These are phyloP conservation scores for Luperina nickerlii DNA, from an alignment of 2,888 invertebrate genomes.

Conservation along the genomic window DNA sequence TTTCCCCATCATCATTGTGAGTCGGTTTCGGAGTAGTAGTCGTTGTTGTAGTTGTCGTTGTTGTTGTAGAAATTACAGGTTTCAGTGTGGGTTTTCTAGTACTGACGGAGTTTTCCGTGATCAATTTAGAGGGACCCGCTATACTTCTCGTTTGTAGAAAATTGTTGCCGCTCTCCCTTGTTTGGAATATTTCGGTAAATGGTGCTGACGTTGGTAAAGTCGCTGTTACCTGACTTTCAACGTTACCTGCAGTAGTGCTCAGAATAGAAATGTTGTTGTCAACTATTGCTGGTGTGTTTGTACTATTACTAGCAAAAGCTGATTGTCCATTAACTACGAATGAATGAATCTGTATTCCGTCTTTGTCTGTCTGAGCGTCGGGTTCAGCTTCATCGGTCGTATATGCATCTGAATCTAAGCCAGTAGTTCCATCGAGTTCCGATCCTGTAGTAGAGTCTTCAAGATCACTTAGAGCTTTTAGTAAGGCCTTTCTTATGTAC, in stretches of 20 bases:
- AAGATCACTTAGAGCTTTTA: slow-evolving; percentile 94
- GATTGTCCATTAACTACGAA: slow-evolving; percentile 88
- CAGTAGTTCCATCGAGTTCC: slow-evolving; percentile 77
- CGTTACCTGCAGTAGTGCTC: slow-evolving; percentile 86
- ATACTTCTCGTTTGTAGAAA: slow-evolving; percentile 85
- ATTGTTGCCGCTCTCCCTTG: slow-evolving; percentile 79
- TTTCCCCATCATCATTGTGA: slow-evolving; percentile 92
- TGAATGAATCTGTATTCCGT: slow-evolving; percentile 90
- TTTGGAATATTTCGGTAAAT: slow-evolving; percentile 84
- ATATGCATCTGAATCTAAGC: slow-evolving; percentile 81
- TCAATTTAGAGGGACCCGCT: slow-evolving; percentile 74
- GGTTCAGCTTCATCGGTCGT: slow-evolving; percentile 81
- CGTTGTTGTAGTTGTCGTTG: slow-evolving; percentile 89
- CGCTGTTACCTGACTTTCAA: slow-evolving; percentile 85
- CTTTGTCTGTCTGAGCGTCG: slow-evolving; percentile 74
- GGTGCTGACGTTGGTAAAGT: slow-evolving; percentile 83
- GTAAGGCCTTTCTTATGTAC: slow-evolving; percentile 93
- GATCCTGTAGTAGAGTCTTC: slow-evolving; percentile 90
- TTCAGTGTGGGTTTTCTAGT: slow-evolving; percentile 72
- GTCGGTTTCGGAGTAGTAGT: slow-evolving; percentile 92
- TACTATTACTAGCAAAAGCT: slow-evolving; percentile 79
- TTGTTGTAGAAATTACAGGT: slow-evolving; percentile 68
- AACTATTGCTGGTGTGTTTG: slow-evolving; percentile 78
- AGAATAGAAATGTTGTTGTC: slow-evolving; percentile 85
- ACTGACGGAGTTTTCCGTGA: slow-evolving; percentile 69